Evolutionary conservation across 1,140 invertebrate genomes (phyloP).

Genomic region (Drosophila miranda): DNA sequence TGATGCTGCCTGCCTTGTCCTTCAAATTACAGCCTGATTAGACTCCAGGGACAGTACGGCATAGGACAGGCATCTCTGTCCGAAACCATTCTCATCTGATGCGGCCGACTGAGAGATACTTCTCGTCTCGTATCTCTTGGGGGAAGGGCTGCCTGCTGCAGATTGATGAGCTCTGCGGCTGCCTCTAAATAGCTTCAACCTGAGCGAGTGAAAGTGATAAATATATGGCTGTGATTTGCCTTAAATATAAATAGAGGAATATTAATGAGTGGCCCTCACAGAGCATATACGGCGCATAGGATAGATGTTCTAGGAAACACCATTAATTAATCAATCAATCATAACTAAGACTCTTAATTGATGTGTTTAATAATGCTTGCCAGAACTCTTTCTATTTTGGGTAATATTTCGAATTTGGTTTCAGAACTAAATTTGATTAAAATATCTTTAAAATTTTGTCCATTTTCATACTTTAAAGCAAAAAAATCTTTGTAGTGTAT

Average conservation of each 20-base stretch:
- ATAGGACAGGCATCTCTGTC: neutral
- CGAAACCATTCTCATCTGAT: slow-evolving; percentile 56
- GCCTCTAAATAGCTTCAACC: slow-evolving; percentile 53
- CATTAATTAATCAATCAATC: neutral
- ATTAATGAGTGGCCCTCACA: neutral
- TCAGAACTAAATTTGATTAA: neutral
- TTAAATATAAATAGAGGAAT: slow-evolving; percentile 37
- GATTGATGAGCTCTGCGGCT: slow-evolving; percentile 61
- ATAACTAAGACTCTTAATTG: neutral
- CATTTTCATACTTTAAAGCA: too few relatives aligned
- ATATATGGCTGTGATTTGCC: slow-evolving; percentile 29
- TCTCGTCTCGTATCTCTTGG: neutral
- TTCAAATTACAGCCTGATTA: slow-evolving; percentile 77
- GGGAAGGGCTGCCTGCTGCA: slow-evolving; percentile 9
- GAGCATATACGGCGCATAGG: too few relatives aligned
- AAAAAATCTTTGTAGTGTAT: too few relatives aligned
- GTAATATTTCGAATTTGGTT: too few relatives aligned
- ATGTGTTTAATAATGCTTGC: neutral
- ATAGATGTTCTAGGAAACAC: too few relatives aligned
- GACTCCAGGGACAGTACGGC: slow-evolving; percentile 58
- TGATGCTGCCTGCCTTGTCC: slow-evolving; percentile 61
- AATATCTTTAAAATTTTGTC: too few relatives aligned
- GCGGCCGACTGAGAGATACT: slow-evolving; percentile 46
- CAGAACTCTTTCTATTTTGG: neutral
- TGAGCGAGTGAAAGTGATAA: slow-evolving; percentile 38